Percentiles rank a stretch among this genome's conserved stretches.
Conservation (phyloP, 1,140 invertebrate species). For the Phocides pigmalion region DNA sequence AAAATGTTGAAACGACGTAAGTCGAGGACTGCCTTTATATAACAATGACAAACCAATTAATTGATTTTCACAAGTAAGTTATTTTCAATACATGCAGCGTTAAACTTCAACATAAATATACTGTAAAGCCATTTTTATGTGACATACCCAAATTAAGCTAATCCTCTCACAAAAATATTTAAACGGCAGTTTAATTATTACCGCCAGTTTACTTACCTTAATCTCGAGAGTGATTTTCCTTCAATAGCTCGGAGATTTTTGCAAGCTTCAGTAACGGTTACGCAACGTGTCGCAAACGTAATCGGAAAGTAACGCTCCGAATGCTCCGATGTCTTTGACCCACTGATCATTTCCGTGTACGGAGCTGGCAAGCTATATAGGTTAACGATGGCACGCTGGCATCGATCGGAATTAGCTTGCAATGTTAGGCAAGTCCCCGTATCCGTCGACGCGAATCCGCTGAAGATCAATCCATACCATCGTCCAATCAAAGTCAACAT, state of each 20-base stretch:
- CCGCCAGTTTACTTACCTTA: too few species aligned
- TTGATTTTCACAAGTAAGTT: too few species aligned
- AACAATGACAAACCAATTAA: too few species aligned
- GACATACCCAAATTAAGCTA: too few species aligned
- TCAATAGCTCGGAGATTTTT: neutral
- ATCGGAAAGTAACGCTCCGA: conserved; percentile 27
- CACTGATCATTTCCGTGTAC: conserved; percentile 45
- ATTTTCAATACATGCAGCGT: too few species aligned
- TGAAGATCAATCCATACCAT: neutral
- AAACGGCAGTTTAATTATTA: too few species aligned
- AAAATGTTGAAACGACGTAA: too few species aligned
- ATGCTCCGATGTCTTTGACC: conserved; percentile 34
- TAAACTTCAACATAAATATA: too few species aligned
- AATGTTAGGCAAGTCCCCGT: neutral
- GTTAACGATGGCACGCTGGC: conserved; percentile 48
- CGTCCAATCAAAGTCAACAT: neutral
- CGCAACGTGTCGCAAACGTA: conserved; percentile 21
- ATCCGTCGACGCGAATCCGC: neutral
- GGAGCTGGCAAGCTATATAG: conserved; percentile 50
- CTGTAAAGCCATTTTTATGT: too few species aligned
- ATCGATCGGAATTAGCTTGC: conserved; percentile 38
- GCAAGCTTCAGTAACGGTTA: conserved; percentile 9
- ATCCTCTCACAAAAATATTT: too few species aligned
- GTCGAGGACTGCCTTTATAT: too few species aligned
- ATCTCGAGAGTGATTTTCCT: neutral